Conservation (phyloP, 2,888 invertebrate species). For the Morpho helenor region DNA sequence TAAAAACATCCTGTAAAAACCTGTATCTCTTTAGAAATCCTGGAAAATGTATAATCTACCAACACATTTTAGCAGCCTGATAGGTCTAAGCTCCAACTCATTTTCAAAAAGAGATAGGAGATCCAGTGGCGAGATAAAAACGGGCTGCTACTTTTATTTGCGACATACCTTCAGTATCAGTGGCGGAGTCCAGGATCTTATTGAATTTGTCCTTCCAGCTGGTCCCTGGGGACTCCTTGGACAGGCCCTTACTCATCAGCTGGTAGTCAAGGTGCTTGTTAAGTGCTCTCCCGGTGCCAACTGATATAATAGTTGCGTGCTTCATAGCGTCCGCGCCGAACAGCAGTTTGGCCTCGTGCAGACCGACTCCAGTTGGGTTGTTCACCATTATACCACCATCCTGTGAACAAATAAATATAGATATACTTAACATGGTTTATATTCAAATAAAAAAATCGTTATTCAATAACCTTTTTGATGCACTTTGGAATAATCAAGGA, state of each 20-base stretch:
- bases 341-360: constrained; percentile 91
- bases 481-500: no score
- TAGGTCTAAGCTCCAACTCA: no score
- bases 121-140: no score
- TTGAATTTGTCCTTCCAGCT: constrained; percentile 89
- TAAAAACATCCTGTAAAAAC: no score
- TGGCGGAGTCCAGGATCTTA: constrained; percentile 90
- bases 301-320: constrained; percentile 85
- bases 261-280: constrained; percentile 52
- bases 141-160: background rate
- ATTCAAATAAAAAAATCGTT: no score
- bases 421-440: no score
- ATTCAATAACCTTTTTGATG: no score
- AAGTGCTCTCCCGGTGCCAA: constrained; percentile 86
- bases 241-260: constrained; percentile 34
- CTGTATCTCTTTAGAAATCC: no score
- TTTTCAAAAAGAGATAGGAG: no score
- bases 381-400: constrained; percentile 92
- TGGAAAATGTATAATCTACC: no score
- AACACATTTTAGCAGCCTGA: no score
- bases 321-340: constrained; percentile 88
- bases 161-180: constrained; percentile 88
- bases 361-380: constrained; percentile 92
- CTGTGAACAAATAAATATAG: constrained; percentile 46
- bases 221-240: constrained; percentile 46